Base-by-base conservation (phyloP, 2,797 vertebrate species). In the Nyctalus aviator region DNA sequence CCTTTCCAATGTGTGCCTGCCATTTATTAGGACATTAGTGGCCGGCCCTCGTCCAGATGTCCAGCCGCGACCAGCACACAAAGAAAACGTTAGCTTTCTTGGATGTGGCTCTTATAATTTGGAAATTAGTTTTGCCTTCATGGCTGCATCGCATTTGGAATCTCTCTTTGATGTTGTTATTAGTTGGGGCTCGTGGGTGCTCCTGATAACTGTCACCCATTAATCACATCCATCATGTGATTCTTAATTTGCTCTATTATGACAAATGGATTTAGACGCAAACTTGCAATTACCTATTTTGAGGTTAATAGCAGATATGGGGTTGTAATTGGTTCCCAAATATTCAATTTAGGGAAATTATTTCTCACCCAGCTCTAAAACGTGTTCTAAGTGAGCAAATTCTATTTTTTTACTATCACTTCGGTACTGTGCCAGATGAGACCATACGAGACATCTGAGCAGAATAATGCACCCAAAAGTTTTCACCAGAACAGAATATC, bases 331-430 rank as follows among this genome's bases (percentile, higher is more conserved):
- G 76, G 90, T 96, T 97, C 88, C 96, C 93, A 97, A 66, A 97
- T 97, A 97, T 96, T 97, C 91, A 97, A 95, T 97, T 96, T 97
- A 96, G 71, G 89, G 75, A 95, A 96, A 95, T 97, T 97, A 96
- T 96, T 97, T 97, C 75, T 97, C 90, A 94, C 88, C 90, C 92
- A n/a, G 72, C 79, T 95, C 95, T 96, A 95, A 96, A 97, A 96
- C 91, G 90, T 94, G 78, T 88, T 96, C 83, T 94, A 97, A 97
- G 86, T 96, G 73, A 94, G 78, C 71, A 96, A 95, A 95, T 97
- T 96, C 68, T 95, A 89, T 96, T 97, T 97, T 97, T 95, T 95
- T 83, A 94, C 92, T 96, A 81, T 94, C 78, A 64, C 88, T 95
- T 83, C 84, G 90, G 79, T 95, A 90, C 73, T 95, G 78, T 95